phyloP scores from a whole-genome alignment of 2,888 invertebrate genomes.

The Lamproptera curius region DNA sequence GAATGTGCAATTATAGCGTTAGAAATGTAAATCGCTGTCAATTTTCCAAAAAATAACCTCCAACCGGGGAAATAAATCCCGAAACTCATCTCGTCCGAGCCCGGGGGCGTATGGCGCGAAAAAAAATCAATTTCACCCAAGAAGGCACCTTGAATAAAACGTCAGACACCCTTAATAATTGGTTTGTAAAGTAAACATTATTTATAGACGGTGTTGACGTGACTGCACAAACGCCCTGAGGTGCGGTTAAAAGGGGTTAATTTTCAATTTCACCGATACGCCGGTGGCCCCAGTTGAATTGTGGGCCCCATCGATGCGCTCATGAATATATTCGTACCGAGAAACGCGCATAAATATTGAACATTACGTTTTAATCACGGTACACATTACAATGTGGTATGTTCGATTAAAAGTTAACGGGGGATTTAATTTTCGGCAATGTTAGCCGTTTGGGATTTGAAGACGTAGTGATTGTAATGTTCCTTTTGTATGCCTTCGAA shows the following conservation, averaged over 20 bases:
- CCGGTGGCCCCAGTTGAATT: slow-evolving; percentile 70
- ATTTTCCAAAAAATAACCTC: slow-evolving; percentile 40
- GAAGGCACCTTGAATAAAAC: slow-evolving; percentile 66
- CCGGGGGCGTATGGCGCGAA: slow-evolving; percentile 53
- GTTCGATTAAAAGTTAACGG: slow-evolving; percentile 53
- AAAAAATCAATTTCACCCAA: slow-evolving; percentile 66
- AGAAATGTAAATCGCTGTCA: slow-evolving; percentile 48
- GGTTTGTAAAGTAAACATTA: slow-evolving; percentile 68
- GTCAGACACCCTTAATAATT: slow-evolving; percentile 68
- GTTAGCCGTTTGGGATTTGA: slow-evolving; percentile 39
- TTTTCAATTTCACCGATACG: slow-evolving; percentile 70
- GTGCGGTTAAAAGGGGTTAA: slow-evolving; percentile 70
- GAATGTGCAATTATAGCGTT: slow-evolving; percentile 27
- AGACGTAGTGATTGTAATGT: slow-evolving; percentile 23
- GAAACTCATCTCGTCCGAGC: slow-evolving; percentile 55
- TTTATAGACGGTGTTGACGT: slow-evolving; percentile 72
- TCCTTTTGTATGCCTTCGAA: too few relatives aligned
- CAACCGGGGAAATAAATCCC: slow-evolving; percentile 56
- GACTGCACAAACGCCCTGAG: slow-evolving; percentile 59
- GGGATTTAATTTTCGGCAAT: slow-evolving; percentile 25
- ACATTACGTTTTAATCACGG: slow-evolving; percentile 48
- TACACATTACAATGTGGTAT: slow-evolving; percentile 49
- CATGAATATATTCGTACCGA: slow-evolving; percentile 42
- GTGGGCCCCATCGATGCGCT: slow-evolving; percentile 52
- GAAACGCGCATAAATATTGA: slow-evolving; percentile 55